phyloP scores from a whole-genome alignment of 2,888 invertebrate genomes.

The Synanthedon myopaeformis region DNA sequence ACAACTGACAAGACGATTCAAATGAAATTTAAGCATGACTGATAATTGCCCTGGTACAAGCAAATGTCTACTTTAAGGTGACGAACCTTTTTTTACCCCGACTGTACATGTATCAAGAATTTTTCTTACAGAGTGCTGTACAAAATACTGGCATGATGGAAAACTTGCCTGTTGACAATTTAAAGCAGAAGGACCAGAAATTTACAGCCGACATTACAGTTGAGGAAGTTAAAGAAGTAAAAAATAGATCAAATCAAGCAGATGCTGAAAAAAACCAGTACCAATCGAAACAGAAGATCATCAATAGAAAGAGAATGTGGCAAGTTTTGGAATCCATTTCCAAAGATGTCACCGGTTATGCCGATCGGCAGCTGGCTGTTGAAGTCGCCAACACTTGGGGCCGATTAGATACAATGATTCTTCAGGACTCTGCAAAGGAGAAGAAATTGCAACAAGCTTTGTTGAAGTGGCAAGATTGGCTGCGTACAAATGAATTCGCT shows the following conservation, averaged over 20 bases:
- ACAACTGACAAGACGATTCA: too few relatives aligned
- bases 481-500: neutral
- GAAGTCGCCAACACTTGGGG: neutral
- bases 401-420: neutral
- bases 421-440: neutral
- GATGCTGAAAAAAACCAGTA: neutral
- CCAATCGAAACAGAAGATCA: neutral
- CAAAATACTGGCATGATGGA: too few relatives aligned
- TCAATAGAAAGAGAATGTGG: neutral
- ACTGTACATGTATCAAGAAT: too few relatives aligned
- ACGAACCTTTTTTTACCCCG: too few relatives aligned
- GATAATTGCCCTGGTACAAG: too few relatives aligned
- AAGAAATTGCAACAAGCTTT: neutral
- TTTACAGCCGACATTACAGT: neutral
- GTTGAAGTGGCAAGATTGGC: neutral
- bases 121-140: too few relatives aligned
- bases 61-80: too few relatives aligned
- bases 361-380: neutral
- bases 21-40: too few relatives aligned
- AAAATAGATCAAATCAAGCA: neutral
- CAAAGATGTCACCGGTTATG: neutral
- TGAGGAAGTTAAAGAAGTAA: neutral
- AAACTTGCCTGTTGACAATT: too few relatives aligned
- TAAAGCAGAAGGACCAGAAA: too few relatives aligned
- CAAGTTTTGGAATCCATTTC: neutral